These are phyloP conservation scores for Idaea biselata DNA, from an alignment of 2,888 invertebrate species.

Conservation along the genomic window DNA sequence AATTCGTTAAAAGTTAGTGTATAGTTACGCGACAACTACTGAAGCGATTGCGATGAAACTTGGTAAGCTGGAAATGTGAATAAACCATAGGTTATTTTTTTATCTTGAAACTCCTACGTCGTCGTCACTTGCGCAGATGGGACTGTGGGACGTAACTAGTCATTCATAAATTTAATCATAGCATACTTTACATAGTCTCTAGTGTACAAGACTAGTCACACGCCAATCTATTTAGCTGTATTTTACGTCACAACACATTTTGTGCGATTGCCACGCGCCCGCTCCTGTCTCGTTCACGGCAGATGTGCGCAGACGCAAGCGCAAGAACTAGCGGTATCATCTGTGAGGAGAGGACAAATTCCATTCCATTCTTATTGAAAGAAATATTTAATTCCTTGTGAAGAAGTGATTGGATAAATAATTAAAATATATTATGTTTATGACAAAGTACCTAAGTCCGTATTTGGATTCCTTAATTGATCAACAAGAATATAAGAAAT, in stretches of 20 bases:
- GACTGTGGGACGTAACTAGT: too few relatives aligned
- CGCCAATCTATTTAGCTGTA: not conserved
- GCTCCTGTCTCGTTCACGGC: constrained; percentile 46
- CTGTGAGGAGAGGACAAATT: not conserved
- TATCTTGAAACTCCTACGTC: too few relatives aligned
- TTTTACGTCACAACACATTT: constrained; percentile 28
- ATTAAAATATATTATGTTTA: not conserved
- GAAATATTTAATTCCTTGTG: not conserved
- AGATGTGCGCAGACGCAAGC: constrained; percentile 57
- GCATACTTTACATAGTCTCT: not conserved
- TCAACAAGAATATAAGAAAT: too few relatives aligned
- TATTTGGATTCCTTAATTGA: not conserved
- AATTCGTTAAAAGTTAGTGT: too few relatives aligned
- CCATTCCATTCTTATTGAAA: not conserved
- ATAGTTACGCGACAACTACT: too few relatives aligned
- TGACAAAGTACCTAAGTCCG: too few relatives aligned
- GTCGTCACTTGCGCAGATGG: too few relatives aligned
- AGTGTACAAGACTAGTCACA: not conserved
- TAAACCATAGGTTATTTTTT: too few relatives aligned
- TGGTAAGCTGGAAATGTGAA: too few relatives aligned
- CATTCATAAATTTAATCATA: too few relatives aligned
- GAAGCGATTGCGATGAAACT: too few relatives aligned
- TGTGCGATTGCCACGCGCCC: constrained; percentile 43
- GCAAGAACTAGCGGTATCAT: constrained; percentile 32
- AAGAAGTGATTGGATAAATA: not conserved